Evolutionary conservation across 2,888 invertebrate species (phyloP), one percentile per base, ranked within the genome.

Genomic region (Athripsodes cinereus): DNA sequence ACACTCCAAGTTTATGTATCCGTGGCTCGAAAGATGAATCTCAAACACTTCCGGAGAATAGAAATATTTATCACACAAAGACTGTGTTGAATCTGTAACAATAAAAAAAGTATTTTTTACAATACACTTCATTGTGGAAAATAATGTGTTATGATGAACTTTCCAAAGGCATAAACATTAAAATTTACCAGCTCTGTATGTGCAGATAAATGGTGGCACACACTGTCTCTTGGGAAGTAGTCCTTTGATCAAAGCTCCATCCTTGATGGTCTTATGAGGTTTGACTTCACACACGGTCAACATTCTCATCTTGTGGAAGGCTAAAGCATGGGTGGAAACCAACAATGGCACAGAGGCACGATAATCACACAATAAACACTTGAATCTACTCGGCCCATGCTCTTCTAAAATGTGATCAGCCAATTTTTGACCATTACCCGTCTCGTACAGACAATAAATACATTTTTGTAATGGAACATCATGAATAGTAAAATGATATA

Each of bases 331-430:
- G 3, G 81, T 72, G 18, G 78, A 74, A 0, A 88, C 84, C 51
- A 85, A 80, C 55, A 82, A 81, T 51, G 78, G 76, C 0, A 79
- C 73, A 1, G 79, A 72, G 0, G 84, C 83, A 52, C 88, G 74
- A 69, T 88, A 89, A 66, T 88, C 83, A 67, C 90, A 90, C 64
- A 80, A 76, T 2, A 72, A 74, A 66, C 90, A 90, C 26, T 82
- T 82, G 66, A 72, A 87, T 22, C 76, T 73, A 66, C 87, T 85
- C 55, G 75, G 72, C 0, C 78, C 79, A 66, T 90, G 89, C 34
- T 74, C 74, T 22, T 80, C 77, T 52, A 82, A 78, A 13, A 87
- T 78, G 68, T 89, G 89, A 53, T 73, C 71, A 46, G 80, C 75
- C 64, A 85, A 68, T 35, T 67, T 76, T 66, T 57, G 72, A 71